Percentiles rank a stretch among this genome's conserved stretches.
Conservation (phyloP, 2,797 vertebrate genomes). For the Microcaecilia unicolor region DNA sequence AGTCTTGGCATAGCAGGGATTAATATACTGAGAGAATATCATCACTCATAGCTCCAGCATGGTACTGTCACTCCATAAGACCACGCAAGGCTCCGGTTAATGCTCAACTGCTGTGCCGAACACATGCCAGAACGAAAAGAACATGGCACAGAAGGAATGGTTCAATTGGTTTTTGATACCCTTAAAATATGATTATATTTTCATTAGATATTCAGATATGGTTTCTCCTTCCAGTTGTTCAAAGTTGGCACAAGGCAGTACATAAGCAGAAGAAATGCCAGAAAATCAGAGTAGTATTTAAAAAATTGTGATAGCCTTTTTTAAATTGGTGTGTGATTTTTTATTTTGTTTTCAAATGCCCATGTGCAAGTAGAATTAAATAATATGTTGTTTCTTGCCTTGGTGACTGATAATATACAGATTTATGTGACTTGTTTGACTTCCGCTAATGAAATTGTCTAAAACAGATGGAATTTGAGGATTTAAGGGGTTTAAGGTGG, state of each 20-base stretch:
- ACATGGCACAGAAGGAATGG: background rate
- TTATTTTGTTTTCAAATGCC: constrained; percentile 17
- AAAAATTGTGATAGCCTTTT: no score
- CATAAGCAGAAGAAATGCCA: constrained; percentile 9
- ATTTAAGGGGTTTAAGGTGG: constrained; percentile 62
- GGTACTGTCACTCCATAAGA: constrained; percentile 46
- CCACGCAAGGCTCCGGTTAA: constrained; percentile 41
- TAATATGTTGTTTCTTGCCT: no score
- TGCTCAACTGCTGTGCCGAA: constrained; percentile 33
- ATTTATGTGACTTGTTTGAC: constrained; percentile 67
- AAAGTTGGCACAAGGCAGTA: constrained; percentile 8
- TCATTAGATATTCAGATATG: constrained; percentile 4
- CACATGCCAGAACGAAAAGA: constrained; percentile 18
- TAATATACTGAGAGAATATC: constrained; percentile 28
- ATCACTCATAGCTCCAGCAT: constrained; percentile 32
- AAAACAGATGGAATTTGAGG: constrained; percentile 68
- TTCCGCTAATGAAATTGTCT: constrained; percentile 62
- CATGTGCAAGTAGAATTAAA: no score
- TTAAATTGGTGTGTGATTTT: constrained; percentile 4
- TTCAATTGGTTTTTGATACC: constrained; percentile 6
- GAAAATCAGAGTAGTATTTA: constrained; percentile 6
- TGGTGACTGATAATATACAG: constrained; percentile 65
- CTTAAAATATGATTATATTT: constrained; percentile 19
- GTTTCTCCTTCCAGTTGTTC: constrained; percentile 8
- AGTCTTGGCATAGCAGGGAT: constrained; percentile 34